Base-by-base conservation (phyloP, 2,888 invertebrate genomes). In the Drosophila colorata region DNA sequence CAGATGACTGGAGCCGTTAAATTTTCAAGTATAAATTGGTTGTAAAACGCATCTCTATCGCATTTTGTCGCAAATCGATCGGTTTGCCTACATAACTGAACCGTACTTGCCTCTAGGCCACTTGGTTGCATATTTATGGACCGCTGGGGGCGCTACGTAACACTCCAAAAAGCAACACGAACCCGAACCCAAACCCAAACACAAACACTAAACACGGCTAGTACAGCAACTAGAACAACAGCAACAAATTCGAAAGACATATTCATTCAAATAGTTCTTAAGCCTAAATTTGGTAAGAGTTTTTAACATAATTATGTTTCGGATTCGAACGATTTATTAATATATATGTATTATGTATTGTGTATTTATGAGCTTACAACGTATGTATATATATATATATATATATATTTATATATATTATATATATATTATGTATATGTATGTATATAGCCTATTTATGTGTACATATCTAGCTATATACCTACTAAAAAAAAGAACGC, bases 1-100 rank as follows among this genome's bases (percentile, higher is more conserved):
- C 95, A 92, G 97, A 97, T 92, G 96, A 97, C 93, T 96, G 95
- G 92, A 92, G 92, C 89, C 91, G 91, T 86, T 92, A 91, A 91
- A 92, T 91, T 92, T 92, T 91, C 90, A 82, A 85, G 74, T 73
- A 66, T 60, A 69, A 59, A 75, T 73, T 75, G 78, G 75, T 74
- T 74, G 74, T 74, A 78, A 77, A 51, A 57, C 38, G 63, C 63
- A 69, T 63, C 51, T 47, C 40, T 53, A 51, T 60, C 47, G 28
- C 28, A 28, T 28, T 28, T 28, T 28, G 9, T 28, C 28, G 13
- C 33, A 13, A 33, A 33, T 33, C 33, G 33, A 33, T 33, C 33
- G 33, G 33, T 33, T 67, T 72, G 52, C 56, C 56, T 44, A 51
- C 37, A 60, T 60, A 72, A 77, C 53, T 58, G 55, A 65, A 65